Evolutionary conservation across 1,140 invertebrate species (phyloP).

Genomic region (Drosophila bocki): DNA sequence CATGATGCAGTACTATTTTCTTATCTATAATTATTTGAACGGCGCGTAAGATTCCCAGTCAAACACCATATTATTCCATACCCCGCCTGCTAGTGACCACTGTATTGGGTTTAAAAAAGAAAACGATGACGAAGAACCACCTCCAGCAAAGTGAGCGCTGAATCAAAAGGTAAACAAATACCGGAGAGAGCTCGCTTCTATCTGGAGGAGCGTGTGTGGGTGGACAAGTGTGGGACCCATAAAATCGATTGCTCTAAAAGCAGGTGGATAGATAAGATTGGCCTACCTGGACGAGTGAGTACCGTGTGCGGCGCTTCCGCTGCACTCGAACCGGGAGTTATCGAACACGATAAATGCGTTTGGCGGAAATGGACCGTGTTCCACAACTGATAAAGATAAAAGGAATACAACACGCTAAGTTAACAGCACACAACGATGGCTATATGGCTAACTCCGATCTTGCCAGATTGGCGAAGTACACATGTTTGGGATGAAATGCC

Average conservation of each 20-base stretch:
- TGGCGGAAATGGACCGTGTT: conserved; percentile 31
- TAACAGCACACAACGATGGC: neutral
- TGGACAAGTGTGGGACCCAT: conserved; percentile 23
- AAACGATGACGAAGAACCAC: conserved; percentile 21
- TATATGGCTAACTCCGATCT: conserved; percentile 18
- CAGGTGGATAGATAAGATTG: conserved; percentile 29
- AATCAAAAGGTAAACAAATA: conserved; percentile 41
- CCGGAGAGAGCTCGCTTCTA: conserved; percentile 1
- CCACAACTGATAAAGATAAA: conserved; percentile 13
- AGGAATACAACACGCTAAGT: neutral
- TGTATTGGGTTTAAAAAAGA: neutral
- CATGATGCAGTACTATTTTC: neutral
- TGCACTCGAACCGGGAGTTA: conserved; percentile 26
- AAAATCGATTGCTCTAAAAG: conserved; percentile 36
- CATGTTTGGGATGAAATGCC: neutral
- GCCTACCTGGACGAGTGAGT: conserved; percentile 7
- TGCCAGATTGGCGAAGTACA: conserved; percentile 12
- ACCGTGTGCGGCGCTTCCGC: conserved; percentile 23
- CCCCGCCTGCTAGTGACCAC: neutral
- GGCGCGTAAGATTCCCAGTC: neutral
- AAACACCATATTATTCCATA: neutral
- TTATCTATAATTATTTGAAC: neutral
- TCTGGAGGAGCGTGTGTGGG: neutral
- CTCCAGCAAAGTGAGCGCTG: conserved; percentile 15
- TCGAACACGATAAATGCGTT: conserved; percentile 38